Evolutionary conservation across 2,888 invertebrate genomes (phyloP), one percentile per base, ranked within the genome.

Genomic region (Mechanitis mazaeus): DNA sequence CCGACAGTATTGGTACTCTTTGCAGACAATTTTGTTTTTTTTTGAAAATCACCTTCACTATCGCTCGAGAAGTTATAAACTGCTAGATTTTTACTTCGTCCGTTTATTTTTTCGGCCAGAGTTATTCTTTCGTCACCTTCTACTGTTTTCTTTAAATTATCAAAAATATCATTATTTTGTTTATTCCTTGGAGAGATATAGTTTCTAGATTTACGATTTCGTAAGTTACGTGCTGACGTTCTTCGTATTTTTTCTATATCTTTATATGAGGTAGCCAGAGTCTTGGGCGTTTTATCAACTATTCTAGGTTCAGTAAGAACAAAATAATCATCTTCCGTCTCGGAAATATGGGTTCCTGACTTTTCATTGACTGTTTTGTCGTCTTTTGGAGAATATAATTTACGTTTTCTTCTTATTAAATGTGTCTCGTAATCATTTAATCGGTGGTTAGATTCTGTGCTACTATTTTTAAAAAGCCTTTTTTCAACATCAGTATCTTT

Each of bases 381-480:
- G 55, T 80, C 75, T 75, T 85, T 85, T 0, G 85, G 83, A 1
- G 87, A 87, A 61, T 86, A 89, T 3, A 89, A 73, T 69, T 87
- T 88, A 20, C 87, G 81, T 71, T 82, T 87, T 65, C 74, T 77
- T 54, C 75, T 78, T 31, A 67, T 53, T 28, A 64, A 55, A 2
- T 71, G 73, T 3, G 66, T 68, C 58, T 69, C 61, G 33, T 33
- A 56, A 33, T 69, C 60, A 42, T 33, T 45, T 33, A 45, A 4
- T 33, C n/a, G 55, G 55, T 7, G 45, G 46, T 9, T 12, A 31
- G 12, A 60, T 31, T 64, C 59, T 1, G 64, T 56, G 33, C 55
- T 67, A 57, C 61, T 69, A n/a, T 45, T 35, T 47, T 42, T 42
- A 9, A 33, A 11, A 33, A 71, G 64, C 20, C 53, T 45, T 11